Base-by-base conservation (phyloP, 2,113 vertebrate species). In the Entelurus aequoreus region DNA sequence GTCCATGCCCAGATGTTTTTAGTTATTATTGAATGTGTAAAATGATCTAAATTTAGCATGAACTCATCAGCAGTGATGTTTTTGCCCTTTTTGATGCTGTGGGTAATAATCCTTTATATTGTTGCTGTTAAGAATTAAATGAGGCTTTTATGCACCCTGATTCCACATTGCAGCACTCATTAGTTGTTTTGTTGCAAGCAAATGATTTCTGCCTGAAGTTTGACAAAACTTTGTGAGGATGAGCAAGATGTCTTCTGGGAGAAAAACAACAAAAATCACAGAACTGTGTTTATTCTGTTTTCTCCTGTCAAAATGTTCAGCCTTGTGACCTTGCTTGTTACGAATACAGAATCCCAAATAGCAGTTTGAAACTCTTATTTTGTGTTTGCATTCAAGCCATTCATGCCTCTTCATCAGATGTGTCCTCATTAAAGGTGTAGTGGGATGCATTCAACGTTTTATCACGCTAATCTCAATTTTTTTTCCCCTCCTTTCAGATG, bases 401-500 rank as follows among this genome's bases (percentile, higher is more conserved):
- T 56, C 53, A 55, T 55, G 50, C 71, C 56, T 67, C 36, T 54
- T 64, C 14, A 35, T 65, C 44, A 28, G 60, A 71, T 63, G 62
- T 66, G 62, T 68, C 68, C 60, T 70, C 77, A 78, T 80, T 86
- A 77, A 76, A 81, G 62, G 59, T 75, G 67, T 64, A 54, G 58
- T 71, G 63, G 60, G 59, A 61, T 42, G 37, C 52, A 67, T 82
- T 69, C 68, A 62, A 78, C 74, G 67, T 58, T 48, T 68, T 63
- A 50, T 79, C 9, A 4, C 71, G 60, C 79, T 81, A 71, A 87
- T 79, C 68, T 68, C 57, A 66, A 62, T 65, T 69, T 75, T 72
- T n/a, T 65, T 79, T 74, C 79, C 64, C 66, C 63, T 81, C 59
- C 6, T 38, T 49, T 50, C 93, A 99, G 97, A 99, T 99, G 97